A percentile compares a stretch with the other conserved stretches of the same genome.
These are phyloP conservation scores for Meda fulgida DNA, from an alignment of 2,797 vertebrate genomes.

Conservation along the genomic window DNA sequence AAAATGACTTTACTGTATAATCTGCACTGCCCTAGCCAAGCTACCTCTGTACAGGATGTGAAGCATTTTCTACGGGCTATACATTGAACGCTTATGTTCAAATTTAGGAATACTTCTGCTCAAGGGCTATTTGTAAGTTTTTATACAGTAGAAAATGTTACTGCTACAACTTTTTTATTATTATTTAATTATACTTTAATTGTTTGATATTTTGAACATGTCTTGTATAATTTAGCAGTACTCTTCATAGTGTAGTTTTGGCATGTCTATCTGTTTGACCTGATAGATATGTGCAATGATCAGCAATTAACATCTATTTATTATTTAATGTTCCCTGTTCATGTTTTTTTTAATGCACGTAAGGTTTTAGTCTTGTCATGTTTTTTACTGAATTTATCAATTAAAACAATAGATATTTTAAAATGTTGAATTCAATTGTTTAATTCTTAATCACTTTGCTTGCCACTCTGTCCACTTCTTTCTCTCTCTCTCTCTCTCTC, in stretches of 20 bases:
- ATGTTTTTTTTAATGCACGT: neutral
- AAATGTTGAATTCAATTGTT: conserved; percentile 21
- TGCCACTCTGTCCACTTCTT: neutral
- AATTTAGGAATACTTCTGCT: conserved; percentile 21
- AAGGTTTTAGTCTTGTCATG: neutral
- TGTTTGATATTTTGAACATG: conserved; percentile 38
- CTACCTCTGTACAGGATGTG: conserved; percentile 62
- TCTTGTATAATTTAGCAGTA: neutral
- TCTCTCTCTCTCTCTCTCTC: no score
- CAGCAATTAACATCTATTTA: conserved; percentile 41
- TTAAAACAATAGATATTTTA: neutral
- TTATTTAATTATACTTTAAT: conserved; percentile 8
- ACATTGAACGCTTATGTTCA: neutral
- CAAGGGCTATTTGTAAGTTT: conserved; percentile 10
- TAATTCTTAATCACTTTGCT: neutral
- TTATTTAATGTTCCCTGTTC: conserved; percentile 19
- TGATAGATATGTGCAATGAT: conserved; percentile 22
- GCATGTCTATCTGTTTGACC: neutral
- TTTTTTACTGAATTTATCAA: neutral
- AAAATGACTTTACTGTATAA: conserved; percentile 17
- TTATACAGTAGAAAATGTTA: conserved; percentile 7
- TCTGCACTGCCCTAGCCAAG: conserved; percentile 60
- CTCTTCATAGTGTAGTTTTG: conserved; percentile 7
- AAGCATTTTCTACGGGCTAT: conserved; percentile 38
- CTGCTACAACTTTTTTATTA: conserved; percentile 13